Evolutionary conservation across 1,140 invertebrate species (phyloP), one percentile per base, ranked within the genome.

Genomic region (Leptonema lineaticorne): DNA sequence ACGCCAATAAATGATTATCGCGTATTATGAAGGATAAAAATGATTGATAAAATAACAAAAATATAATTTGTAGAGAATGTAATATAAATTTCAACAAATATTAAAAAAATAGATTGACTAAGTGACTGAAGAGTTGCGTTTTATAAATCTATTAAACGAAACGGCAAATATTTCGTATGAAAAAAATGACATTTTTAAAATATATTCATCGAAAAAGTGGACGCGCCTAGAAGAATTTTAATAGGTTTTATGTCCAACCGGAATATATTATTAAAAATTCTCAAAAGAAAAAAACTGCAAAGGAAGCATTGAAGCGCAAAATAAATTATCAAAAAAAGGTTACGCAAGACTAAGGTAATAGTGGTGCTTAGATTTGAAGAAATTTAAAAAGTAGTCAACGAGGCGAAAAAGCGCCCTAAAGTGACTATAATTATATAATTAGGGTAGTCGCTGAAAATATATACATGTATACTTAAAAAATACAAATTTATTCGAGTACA

Each of bases 401-500:
- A 53, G 22, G 18, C 22, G 50, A 53, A 53, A 50, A 53, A 53
- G 9, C 9, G 8, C 50, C 50, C 50, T 53, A 5, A 24, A 53
- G 50, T 2, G 14, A 26, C 50, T 53, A 53, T 53, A 53, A 53
- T 53, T 53, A 53, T 53, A 20, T 1, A 26, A 14, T 53, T 53
- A 53, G 18, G 22, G 50, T 1, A 20, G 22, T 1, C 50, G 22
- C 50, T 14, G 5, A 24, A 24, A 20, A 14, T 22, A 18, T 22
- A 7, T n/a, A n/a, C n/a, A n/a, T n/a, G n/a, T n/a, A n/a, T n/a
- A n/a, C n/a, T 30, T 14, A 16, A 59, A 37, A 64, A 63, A 50
- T 50, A 29, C 7, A 46, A 50, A 46, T 64, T 53, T 48, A 50
- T 41, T 64, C 63, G 27, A 1, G 20, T n/a, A 29, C 14, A 46